Percentiles rank a stretch among this genome's conserved stretches.
Evolutionary conservation across 2,113 vertebrate species (phyloP).

Genomic region (Suricata suricatta): DNA sequence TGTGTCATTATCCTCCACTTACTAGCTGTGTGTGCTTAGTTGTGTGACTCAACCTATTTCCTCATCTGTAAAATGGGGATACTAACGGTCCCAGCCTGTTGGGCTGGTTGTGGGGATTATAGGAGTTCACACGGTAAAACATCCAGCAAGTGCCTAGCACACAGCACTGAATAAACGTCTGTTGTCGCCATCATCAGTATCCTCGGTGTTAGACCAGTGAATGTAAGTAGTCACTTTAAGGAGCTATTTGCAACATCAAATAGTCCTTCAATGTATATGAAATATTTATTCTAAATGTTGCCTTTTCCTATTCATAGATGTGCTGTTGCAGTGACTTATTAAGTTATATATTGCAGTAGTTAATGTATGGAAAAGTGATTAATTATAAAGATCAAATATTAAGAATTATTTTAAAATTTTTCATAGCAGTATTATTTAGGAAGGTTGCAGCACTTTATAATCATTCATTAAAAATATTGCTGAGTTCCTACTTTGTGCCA

Average conservation of each 20-base stretch:
- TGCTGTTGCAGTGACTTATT: background rate
- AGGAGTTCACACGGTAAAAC: background rate
- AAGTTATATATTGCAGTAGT: background rate
- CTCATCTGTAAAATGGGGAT: background rate
- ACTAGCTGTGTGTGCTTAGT: background rate
- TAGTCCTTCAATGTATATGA: background rate
- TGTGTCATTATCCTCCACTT: background rate
- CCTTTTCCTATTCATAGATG: background rate
- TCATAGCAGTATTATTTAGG: background rate
- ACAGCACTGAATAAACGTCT: background rate
- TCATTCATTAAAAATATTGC: background rate
- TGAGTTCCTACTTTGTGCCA: background rate
- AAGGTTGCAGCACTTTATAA: background rate
- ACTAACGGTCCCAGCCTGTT: background rate
- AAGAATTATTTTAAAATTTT: background rate
- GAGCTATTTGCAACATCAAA: background rate
- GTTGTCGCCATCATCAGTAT: accelerated
- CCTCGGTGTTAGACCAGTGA: background rate
- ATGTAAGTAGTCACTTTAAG: background rate
- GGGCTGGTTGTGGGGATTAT: background rate
- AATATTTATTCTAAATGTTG: background rate
- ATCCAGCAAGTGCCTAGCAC: background rate
- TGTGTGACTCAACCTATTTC: background rate
- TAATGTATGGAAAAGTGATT: background rate
- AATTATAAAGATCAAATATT: background rate